phyloP scores from a whole-genome alignment of 2,888 invertebrate genomes.

The Aphodius sticticus region DNA sequence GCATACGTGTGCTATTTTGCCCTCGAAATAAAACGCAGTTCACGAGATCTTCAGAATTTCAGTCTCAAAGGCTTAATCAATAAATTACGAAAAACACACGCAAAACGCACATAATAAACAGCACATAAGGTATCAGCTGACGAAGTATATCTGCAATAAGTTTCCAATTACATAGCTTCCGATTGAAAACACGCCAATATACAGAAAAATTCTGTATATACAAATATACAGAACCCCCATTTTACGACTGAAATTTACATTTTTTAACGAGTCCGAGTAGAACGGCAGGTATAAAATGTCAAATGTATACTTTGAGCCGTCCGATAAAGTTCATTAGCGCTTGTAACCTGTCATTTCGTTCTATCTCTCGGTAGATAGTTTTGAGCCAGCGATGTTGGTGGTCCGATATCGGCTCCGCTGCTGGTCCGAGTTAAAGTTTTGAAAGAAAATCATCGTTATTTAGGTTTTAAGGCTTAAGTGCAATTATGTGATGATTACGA shows the following conservation, averaged over 20 bases:
- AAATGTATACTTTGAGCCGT: not conserved
- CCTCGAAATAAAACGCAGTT: too few species aligned
- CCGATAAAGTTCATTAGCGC: not conserved
- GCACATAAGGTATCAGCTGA: too few species aligned
- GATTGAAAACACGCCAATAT: not conserved
- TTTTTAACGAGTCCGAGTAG: not conserved
- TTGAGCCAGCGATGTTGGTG: not conserved
- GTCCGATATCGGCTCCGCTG: not conserved
- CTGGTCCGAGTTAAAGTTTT: not conserved
- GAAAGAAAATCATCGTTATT: not conserved
- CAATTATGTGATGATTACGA: not conserved
- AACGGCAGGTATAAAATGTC: slow-evolving; percentile 4
- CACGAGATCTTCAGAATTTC: too few species aligned
- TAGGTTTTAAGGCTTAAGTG: too few species aligned
- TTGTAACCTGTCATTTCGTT: not conserved
- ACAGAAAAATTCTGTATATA: too few species aligned
- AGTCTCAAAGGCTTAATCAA: too few species aligned
- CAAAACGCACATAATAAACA: too few species aligned
- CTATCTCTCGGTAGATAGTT: not conserved
- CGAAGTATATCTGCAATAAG: not conserved
- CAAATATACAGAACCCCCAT: not conserved
- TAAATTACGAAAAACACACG: too few species aligned
- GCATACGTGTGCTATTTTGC: too few species aligned
- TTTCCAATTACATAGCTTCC: not conserved
- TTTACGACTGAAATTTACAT: not conserved